Evolutionary conservation across 2,113 vertebrate species (phyloP).

Genomic region (Pantherophis guttatus): DNA sequence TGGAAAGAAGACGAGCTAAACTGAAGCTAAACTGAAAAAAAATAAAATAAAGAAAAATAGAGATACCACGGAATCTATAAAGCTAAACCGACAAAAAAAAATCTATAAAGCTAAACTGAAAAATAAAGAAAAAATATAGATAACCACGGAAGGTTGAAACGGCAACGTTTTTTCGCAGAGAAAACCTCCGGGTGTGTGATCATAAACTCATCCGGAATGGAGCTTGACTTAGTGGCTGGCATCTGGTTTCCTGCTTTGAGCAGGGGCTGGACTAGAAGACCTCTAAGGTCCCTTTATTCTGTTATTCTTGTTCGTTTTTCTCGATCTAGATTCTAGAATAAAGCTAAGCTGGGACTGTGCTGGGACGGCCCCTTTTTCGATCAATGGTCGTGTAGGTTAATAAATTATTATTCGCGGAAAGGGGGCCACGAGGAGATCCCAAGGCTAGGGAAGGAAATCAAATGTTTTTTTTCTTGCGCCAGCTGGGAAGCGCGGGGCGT

Average conservation of each 20-base stretch:
- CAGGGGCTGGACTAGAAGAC: background rate
- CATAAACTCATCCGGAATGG: background rate
- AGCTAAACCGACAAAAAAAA: background rate
- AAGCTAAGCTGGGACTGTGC: background rate
- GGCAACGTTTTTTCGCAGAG: background rate
- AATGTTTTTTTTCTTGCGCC: background rate
- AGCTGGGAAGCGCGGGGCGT: background rate
- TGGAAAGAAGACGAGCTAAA: background rate
- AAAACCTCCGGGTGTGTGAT: background rate
- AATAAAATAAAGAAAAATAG: background rate
- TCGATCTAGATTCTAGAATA: background rate
- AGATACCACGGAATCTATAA: background rate
- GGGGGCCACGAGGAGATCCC: background rate
- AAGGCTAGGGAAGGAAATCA: background rate
- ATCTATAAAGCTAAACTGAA: background rate
- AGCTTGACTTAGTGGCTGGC: background rate
- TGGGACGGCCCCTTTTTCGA: background rate
- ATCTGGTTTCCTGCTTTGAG: background rate
- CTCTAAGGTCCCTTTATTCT: background rate
- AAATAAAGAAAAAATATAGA: background rate
- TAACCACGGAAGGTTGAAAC: background rate
- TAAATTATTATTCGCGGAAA: background rate
- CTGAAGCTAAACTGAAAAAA: background rate
- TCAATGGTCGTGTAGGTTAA: background rate
- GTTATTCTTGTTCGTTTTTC: background rate